A percentile compares a stretch with the other conserved stretches of the same genome.
These are phyloP conservation scores for Stomatorhinus ivindoensis DNA, from an alignment of 2,113 vertebrate genomes.

Conservation along the genomic window DNA sequence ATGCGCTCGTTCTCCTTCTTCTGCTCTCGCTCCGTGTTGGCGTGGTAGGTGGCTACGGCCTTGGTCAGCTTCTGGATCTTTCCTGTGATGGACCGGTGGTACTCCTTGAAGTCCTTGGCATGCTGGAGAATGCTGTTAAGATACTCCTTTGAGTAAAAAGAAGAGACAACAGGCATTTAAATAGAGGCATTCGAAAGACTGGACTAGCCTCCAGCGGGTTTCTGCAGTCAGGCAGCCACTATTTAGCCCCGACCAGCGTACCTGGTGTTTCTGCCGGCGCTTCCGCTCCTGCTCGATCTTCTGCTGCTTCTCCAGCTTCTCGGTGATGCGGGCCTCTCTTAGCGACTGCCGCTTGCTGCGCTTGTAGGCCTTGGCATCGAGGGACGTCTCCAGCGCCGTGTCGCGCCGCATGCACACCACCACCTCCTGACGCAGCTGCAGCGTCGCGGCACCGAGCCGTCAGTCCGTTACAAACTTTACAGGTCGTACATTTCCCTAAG, in stretches of 20 bases:
- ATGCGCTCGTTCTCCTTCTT: constrained; percentile 97
- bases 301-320: constrained; percentile 98
- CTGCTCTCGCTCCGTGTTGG: constrained; percentile 95
- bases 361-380: constrained; percentile 94
- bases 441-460: background rate
- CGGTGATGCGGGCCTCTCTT: constrained; percentile 89
- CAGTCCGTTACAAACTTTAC: background rate
- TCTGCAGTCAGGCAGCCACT: background rate
- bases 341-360: constrained; percentile 93
- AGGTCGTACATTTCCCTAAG: background rate
- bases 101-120: constrained; percentile 97
- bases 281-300: constrained; percentile 97
- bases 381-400: constrained; percentile 86
- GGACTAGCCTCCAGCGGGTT: background rate
- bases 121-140: constrained; percentile 98
- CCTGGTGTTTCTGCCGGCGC: constrained; percentile 94
- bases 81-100: constrained; percentile 86
- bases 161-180: background rate
- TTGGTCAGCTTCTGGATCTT: constrained; percentile 95
- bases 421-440: constrained; percentile 87
- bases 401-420: constrained; percentile 96
- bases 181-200: background rate
- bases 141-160: constrained; percentile 72
- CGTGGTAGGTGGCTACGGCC: constrained; percentile 89
- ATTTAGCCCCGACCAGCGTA: constrained; percentile 30